Evolutionary conservation across 1,140 invertebrate genomes (phyloP).

Genomic region (Caerostris extrusa): DNA sequence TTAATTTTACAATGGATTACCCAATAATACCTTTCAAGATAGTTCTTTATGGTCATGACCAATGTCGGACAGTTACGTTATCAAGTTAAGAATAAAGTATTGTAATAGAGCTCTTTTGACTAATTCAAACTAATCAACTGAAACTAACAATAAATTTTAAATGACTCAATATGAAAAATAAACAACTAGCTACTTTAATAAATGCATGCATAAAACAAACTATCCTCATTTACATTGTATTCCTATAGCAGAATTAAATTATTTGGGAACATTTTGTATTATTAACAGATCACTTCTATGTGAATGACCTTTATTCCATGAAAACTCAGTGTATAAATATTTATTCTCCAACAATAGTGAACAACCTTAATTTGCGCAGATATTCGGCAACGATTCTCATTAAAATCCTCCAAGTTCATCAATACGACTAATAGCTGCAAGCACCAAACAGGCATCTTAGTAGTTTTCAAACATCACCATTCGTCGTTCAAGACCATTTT

Average conservation of each 20-base stretch:
- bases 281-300: background rate
- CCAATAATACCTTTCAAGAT: too few species aligned
- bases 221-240: background rate
- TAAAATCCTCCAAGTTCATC: background rate
- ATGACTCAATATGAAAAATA: too few species aligned
- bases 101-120: too few species aligned
- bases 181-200: too few species aligned
- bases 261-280: background rate
- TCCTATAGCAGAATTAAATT: background rate
- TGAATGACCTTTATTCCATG: background rate
- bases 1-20: too few species aligned
- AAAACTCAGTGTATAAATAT: background rate
- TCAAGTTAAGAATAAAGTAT: too few species aligned
- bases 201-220: background rate
- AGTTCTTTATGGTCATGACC: too few species aligned
- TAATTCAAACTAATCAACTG: too few species aligned
- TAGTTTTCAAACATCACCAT: slow-evolving; percentile 1
- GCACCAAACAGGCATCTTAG: background rate
- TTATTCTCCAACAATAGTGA: background rate
- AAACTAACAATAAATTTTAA: too few species aligned
- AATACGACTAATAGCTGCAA: slow-evolving; percentile 4
- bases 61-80: too few species aligned
- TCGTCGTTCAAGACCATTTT: background rate
- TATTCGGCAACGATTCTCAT: slow-evolving; percentile 2
- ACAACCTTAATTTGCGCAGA: background rate